phyloP scores from a whole-genome alignment of 1,140 invertebrate genomes.

The Centruroides sculpturatus region DNA sequence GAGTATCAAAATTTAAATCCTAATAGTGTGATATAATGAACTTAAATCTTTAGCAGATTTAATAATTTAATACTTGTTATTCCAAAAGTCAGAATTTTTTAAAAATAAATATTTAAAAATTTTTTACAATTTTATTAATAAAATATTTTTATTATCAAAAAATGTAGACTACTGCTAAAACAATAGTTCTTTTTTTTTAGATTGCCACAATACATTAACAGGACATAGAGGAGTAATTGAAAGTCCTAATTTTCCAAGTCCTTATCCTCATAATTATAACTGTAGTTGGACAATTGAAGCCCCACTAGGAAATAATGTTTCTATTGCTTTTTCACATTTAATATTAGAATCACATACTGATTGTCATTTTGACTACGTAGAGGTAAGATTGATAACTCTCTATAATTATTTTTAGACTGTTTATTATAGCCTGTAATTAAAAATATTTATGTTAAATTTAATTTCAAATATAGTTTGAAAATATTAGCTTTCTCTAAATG shows the following conservation, averaged over 20 bases:
- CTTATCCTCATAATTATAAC: conserved; percentile 35
- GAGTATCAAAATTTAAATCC: too few relatives aligned
- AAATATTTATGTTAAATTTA: too few relatives aligned
- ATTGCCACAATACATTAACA: conserved; percentile 42
- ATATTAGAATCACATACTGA: conserved; percentile 24
- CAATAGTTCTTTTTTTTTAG: conserved; percentile 22
- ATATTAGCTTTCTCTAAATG: too few relatives aligned
- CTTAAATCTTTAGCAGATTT: too few relatives aligned
- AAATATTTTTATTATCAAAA: too few relatives aligned
- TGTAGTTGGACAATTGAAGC: conserved; percentile 42
- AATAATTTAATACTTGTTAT: too few relatives aligned
- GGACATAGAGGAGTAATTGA: conserved; percentile 51
- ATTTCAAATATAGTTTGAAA: too few relatives aligned
- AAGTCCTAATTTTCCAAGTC: conserved; percentile 41
- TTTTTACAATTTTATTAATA: too few relatives aligned
- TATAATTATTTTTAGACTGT: neutral
- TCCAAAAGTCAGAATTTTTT: too few relatives aligned
- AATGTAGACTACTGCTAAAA: too few relatives aligned
- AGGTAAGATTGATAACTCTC: conserved; percentile 18
- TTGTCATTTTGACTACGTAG: conserved; percentile 26
- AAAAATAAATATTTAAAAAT: too few relatives aligned
- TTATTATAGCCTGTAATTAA: neutral
- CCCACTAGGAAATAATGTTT: conserved; percentile 35
- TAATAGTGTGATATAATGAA: too few relatives aligned
- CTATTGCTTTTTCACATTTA: conserved; percentile 35